phyloP scores from a whole-genome alignment of 2,113 vertebrate genomes.

The Tragelaphus scriptus region DNA sequence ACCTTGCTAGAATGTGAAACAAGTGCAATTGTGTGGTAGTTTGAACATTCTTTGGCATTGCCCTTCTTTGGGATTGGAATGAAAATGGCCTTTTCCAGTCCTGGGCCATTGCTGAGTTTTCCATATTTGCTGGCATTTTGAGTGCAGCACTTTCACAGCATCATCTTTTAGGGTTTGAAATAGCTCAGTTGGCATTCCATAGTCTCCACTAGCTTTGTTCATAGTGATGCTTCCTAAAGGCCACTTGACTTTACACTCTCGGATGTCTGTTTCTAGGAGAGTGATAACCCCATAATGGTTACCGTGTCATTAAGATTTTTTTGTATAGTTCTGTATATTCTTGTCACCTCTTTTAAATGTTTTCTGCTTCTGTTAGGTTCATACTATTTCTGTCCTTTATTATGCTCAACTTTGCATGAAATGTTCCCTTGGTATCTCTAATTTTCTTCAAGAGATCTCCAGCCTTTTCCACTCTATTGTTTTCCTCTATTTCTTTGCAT shows the following conservation, averaged over 20 bases:
- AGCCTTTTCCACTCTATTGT: background rate
- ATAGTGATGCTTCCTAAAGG: background rate
- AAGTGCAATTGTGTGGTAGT: background rate
- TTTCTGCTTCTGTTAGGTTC: background rate
- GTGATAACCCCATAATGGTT: background rate
- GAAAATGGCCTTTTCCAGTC: background rate
- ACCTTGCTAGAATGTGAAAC: background rate
- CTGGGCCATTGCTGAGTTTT: background rate
- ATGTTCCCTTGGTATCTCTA: background rate
- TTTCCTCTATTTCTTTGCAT: background rate
- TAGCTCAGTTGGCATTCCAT: background rate
- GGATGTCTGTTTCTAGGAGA: background rate
- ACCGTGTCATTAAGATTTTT: background rate
- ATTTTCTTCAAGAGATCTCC: background rate
- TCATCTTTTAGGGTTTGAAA: background rate
- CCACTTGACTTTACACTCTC: background rate
- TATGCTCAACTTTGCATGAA: background rate
- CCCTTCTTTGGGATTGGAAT: background rate
- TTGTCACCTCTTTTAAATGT: background rate
- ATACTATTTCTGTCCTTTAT: background rate
- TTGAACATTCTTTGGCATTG: background rate
- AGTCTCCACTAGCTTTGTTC: background rate
- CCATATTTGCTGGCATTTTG: background rate
- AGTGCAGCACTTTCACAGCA: background rate
- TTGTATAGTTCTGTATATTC: background rate